Conservation (phyloP, 2,797 vertebrate species). For the Pangasius sanitwongsei region DNA sequence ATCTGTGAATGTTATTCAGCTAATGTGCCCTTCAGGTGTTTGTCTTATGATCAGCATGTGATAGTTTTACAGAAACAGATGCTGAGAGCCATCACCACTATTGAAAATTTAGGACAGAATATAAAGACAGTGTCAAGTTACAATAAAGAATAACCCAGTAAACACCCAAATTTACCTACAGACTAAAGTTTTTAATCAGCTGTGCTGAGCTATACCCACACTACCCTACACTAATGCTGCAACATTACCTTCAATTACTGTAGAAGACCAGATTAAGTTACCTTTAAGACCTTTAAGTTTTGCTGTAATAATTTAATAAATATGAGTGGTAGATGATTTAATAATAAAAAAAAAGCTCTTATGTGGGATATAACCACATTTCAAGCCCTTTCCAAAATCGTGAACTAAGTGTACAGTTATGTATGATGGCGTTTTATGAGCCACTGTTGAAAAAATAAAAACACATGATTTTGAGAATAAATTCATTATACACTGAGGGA, state of each 20-base stretch:
- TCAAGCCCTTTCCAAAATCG: too few species aligned
- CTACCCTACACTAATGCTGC: not conserved
- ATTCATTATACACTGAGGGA: too few species aligned
- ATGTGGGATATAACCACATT: not conserved
- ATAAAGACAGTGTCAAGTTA: not conserved
- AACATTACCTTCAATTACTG: not conserved
- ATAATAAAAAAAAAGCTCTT: not conserved
- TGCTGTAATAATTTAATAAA: not conserved
- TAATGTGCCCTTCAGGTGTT: not conserved
- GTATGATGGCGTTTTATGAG: too few species aligned
- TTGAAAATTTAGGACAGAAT: not conserved
- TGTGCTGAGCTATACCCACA: not conserved
- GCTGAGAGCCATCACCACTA: not conserved
- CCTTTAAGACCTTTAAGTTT: not conserved
- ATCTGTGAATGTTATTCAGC: not conserved
- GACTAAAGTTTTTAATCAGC: not conserved
- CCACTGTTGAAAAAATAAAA: too few species aligned
- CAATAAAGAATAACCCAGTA: not conserved
- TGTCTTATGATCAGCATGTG: not conserved
- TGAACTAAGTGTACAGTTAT: too few species aligned
- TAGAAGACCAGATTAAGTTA: not conserved
- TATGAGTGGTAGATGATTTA: not conserved
- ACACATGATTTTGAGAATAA: too few species aligned
- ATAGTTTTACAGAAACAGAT: too few species aligned
- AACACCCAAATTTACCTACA: not conserved